Base-by-base conservation (phyloP, 2,888 invertebrate genomes). In the Calameuta filiformis region DNA sequence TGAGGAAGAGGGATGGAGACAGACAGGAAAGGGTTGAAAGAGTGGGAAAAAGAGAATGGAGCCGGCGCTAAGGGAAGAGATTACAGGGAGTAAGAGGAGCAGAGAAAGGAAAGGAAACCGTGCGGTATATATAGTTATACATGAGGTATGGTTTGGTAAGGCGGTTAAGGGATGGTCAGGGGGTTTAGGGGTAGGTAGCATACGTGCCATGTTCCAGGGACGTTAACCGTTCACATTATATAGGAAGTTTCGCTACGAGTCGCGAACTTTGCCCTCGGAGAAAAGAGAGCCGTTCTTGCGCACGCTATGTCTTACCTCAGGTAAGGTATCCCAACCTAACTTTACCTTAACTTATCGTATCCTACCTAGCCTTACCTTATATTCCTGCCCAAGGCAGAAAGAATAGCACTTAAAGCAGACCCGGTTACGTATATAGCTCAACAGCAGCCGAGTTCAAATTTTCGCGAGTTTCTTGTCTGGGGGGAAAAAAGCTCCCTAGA, bases 181-280 rank as follows among this genome's bases (percentile, higher is more conserved):
- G 71, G 71, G 34, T 23, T 56, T 34, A 31, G 71, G 71, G 71
- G 71, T 71, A 30, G 34, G 71, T 15, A 31, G 31, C 71, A 31
- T 31, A 34, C 71, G 71, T 71, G 71, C 31, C 71, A 71, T 71
- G 71, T 33, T 34, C 33, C 33, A 71, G 12, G 71, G 12, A 71
- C 71, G 15, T 71, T 71, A 71, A 33, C 1, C 34, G 71, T 31
- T 71, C 12, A 71, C 71, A 31, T 34, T 71, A 31, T 15, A 33
- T 12, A 34, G 71, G 31, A 34, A 71, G 33, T 71, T 71, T 12
- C 71, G 12, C 31, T 71, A 33, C 34, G 34, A 12, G 34, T 3
- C 31, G 33, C 71, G 31, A 71, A 71, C 71, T 71, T 71, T 71
- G 34, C 71, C 71, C 71, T 71, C 71, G 12, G 33, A 56, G 71